Base-by-base conservation (phyloP, 2,113 vertebrate species). In the Chaenogobius annularis region DNA sequence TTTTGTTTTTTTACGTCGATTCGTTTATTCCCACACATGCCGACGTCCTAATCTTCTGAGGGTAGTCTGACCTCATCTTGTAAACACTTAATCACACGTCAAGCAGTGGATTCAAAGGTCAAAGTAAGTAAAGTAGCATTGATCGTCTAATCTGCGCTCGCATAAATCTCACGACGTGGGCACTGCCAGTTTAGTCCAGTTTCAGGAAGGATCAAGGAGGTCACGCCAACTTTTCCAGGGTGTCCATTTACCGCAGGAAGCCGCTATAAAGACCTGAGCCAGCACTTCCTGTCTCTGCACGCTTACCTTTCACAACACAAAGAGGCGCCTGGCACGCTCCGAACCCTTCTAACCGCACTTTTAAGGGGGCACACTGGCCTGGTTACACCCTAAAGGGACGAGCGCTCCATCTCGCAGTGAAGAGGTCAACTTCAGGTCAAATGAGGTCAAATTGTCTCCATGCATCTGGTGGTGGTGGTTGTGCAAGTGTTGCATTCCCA, bases 231-330 rank as follows among this genome's bases (percentile, higher is more conserved):
- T 50, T 82, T 82, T 54, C 85, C 83, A 75, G 74, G 80, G 88
- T 90, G 79, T 90, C 88, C 71, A 15, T 87, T 86, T 87, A 85
- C 87, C 3, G 43, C 85, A 87, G 89, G 89, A 90, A 90, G 31
- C 43, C 0, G 78, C 71, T 69, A 70, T 46, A 43, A 80, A 87
- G 79, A 88, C 85, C 82, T 83, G 89, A 91, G 86, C 82, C 86
- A 83, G 87, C 87, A 23, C 66, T 90, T 90, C 88, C 90, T 86
- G 83, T 82, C 68, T 19, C 72, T 74, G 66, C 64, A 9, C 63
- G 17, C 83, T 89, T 85, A 81, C 68, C 74, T 88, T 91, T 85
- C 89, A 89, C 67, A 87, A 80, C 82, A 63, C 67, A 14, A 46
- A 75, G 69, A 73, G 59, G 64, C 61, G 40, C 64, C 66, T 15